Conservation (phyloP, 2,113 vertebrate genomes). For the Amazona vittata region DNA sequence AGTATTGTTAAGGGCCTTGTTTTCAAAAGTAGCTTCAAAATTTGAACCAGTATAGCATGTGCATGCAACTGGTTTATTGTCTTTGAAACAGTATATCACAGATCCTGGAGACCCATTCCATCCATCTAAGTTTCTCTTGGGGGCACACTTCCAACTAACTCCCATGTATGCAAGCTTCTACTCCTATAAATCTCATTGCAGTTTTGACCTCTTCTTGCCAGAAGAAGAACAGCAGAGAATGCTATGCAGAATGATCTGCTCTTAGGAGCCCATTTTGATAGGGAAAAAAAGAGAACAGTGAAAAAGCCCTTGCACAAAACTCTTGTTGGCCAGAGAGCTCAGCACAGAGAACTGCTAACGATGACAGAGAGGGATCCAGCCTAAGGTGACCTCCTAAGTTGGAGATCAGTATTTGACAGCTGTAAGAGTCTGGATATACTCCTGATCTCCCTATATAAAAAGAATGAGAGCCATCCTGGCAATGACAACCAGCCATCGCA, state of each 20-base stretch:
- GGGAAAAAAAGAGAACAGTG: not conserved
- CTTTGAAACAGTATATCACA: not conserved
- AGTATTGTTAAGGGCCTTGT: not conserved
- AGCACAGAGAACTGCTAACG: not conserved
- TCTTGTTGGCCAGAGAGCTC: not conserved
- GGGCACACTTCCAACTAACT: not conserved
- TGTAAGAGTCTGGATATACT: not conserved
- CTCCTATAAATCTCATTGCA: not conserved
- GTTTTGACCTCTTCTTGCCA: not conserved
- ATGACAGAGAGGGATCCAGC: not conserved
- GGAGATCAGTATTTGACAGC: not conserved
- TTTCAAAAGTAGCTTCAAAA: not conserved
- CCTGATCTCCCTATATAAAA: not conserved
- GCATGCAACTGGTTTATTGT: not conserved
- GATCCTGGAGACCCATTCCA: not conserved
- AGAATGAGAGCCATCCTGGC: not conserved
- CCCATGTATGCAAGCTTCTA: not conserved
- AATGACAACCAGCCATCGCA: not conserved
- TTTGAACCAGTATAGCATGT: not conserved
- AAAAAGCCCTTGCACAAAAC: not conserved
- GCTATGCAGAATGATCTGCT: not conserved
- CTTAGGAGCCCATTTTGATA: not conserved
- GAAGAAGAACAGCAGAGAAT: not conserved
- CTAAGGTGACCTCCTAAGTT: not conserved
- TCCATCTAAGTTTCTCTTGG: not conserved